These are phyloP conservation scores for Rhea pennata DNA, from an alignment of 2,113 vertebrate genomes.

Conservation along the genomic window DNA sequence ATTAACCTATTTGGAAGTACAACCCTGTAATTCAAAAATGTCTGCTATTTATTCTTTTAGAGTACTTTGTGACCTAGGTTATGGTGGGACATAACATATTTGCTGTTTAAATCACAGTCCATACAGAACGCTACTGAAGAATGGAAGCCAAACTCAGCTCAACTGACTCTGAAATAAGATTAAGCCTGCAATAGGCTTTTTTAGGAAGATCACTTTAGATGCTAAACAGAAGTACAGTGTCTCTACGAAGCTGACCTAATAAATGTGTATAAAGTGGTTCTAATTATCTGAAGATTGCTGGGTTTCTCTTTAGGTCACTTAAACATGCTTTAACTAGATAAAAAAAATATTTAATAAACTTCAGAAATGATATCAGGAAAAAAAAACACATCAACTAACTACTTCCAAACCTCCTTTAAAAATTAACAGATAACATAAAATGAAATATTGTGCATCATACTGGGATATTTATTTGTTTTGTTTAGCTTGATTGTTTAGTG, in stretches of 20 bases:
- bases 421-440: conserved; percentile 17
- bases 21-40: background rate
- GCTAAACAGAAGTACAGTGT: background rate
- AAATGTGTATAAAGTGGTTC: background rate
- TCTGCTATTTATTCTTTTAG: background rate
- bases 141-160: background rate
- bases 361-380: conserved; percentile 15
- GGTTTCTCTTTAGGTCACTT: background rate
- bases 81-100: background rate
- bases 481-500: conserved; percentile 31
- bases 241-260: background rate
- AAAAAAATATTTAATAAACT: background rate
- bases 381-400: background rate
- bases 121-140: background rate
- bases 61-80: background rate
- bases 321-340: background rate
- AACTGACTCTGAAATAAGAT: background rate
- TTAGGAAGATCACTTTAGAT: background rate
- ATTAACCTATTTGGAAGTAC: background rate
- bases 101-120: background rate
- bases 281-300: background rate
- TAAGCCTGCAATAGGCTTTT: background rate
- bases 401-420: conserved; percentile 40
- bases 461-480: conserved; percentile 38
- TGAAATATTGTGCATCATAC: background rate